phyloP scores from a whole-genome alignment of 2,888 invertebrate species.

The Drosophila peninsularis region DNA sequence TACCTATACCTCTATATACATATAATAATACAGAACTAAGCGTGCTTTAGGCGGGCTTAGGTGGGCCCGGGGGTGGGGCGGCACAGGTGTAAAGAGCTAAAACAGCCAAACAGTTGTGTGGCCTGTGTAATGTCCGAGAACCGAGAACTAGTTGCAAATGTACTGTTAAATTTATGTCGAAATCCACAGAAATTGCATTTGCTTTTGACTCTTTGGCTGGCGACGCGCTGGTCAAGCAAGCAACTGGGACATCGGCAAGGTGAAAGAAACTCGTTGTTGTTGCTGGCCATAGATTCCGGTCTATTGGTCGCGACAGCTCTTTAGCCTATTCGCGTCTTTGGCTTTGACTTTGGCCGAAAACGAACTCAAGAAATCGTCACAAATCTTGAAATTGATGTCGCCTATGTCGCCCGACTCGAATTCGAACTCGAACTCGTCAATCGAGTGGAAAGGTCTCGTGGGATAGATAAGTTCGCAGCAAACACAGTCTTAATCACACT shows the following conservation, averaged over 20 bases:
- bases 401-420: conserved; percentile 32
- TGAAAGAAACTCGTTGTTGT: conserved; percentile 73
- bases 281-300: conserved; percentile 44
- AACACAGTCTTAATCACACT: conserved; percentile 8
- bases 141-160: conserved; percentile 67
- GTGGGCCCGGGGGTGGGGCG: conserved; percentile 4
- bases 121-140: conserved; percentile 24
- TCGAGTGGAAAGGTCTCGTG: conserved; percentile 27
- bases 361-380: conserved; percentile 44
- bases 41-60: conserved; percentile 26
- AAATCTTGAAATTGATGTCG: conserved; percentile 35
- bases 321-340: conserved; percentile 17
- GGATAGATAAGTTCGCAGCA: conserved; percentile 6
- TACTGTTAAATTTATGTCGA: conserved; percentile 71
- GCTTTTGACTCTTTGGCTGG: conserved; percentile 5
- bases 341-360: conserved; percentile 51
- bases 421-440: conserved; percentile 30
- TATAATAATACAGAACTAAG: conserved; percentile 19
- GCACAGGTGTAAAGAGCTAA: conserved; percentile 30
- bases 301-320: conserved; percentile 19
- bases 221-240: conserved; percentile 57
- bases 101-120: conserved; percentile 2
- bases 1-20: conserved; percentile 29
- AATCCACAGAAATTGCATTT: conserved; percentile 63
- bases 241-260: conserved; percentile 63